Base-by-base conservation (phyloP, 2,888 invertebrate species). In the Cataglyphis cursor region DNA sequence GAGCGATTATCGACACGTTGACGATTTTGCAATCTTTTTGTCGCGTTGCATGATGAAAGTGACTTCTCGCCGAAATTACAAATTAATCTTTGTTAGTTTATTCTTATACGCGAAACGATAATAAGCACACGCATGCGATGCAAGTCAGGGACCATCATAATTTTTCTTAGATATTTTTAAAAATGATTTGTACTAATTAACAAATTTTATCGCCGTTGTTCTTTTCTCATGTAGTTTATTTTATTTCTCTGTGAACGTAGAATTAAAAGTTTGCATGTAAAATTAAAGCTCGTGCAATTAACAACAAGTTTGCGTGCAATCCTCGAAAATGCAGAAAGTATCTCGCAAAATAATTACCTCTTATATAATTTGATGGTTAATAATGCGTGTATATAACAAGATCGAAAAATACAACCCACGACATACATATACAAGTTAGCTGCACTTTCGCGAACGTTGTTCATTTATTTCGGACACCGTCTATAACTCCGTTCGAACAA, bases 401-500 rank as follows among this genome's bases (percentile, higher is more conserved):
- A 81, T 62, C 73, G 31, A 84, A 91, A 90, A 87, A 91, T 90
- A 89, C 83, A 87, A 87, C 89, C 84, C 86, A 80, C 84, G 82
- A 85, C 84, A 83, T 73, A 74, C 88, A 84, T 89, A 87, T 88
- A 87, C 85, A 64, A 87, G 65, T 73, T 57, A 59, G 83, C 72
- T 82, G 78, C 84, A 81, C 75, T 87, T 88, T 87, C 81, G 82
- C 78, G 83, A 81, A 68, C 87, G 86, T 87, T 87, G 82, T 88
- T 91, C 90, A 90, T 92, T 92, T 91, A 90, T 90, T 88, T 90
- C 85, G 86, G 87, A 68, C 82, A 81, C 80, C 85, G 88, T 88
- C 88, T 87, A 91, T 92, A 92, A 92, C 91, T 92, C 89, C 90
- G 90, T 92, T 89, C 87, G 65, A 89, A 91, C 91, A 92, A 92